These are phyloP conservation scores for Eupithecia dodoneata DNA, from an alignment of 2,888 invertebrate genomes.

Conservation along the genomic window DNA sequence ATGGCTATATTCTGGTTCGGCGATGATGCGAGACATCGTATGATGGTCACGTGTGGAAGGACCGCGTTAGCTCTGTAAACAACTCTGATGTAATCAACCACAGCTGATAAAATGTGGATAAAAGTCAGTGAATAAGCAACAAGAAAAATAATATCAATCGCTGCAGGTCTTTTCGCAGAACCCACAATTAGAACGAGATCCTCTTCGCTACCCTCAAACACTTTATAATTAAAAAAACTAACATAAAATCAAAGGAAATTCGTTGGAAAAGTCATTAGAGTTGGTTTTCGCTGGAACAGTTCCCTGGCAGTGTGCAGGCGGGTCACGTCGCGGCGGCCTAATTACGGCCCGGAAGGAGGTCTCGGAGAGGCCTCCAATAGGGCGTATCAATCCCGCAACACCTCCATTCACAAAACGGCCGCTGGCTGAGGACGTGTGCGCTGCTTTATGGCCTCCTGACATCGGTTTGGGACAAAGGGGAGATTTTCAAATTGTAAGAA, in stretches of 20 bases:
- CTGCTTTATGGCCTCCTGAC: neutral
- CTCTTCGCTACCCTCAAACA: neutral
- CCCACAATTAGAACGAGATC: neutral
- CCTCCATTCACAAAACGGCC: constrained; percentile 29
- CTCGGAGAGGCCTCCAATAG: constrained; percentile 21
- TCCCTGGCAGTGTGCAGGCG: neutral
- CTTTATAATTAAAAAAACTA: neutral
- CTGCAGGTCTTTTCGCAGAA: neutral
- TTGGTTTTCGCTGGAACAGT: neutral
- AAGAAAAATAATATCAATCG: neutral
- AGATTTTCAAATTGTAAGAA: neutral
- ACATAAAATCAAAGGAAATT: neutral
- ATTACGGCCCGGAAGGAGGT: constrained; percentile 31
- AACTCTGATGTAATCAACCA: neutral
- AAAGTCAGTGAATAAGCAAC: neutral
- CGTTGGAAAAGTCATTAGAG: neutral
- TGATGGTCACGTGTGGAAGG: neutral
- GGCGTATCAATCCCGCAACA: constrained; percentile 27
- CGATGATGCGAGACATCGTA: neutral
- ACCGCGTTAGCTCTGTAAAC: neutral
- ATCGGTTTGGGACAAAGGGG: neutral
- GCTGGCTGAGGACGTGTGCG: constrained; percentile 15
- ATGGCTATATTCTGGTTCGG: too few relatives aligned
- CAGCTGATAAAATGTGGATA: neutral
- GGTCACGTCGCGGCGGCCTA: constrained; percentile 31